Base-by-base conservation (phyloP, 2,113 vertebrate genomes). In the Cavia aperea region DNA sequence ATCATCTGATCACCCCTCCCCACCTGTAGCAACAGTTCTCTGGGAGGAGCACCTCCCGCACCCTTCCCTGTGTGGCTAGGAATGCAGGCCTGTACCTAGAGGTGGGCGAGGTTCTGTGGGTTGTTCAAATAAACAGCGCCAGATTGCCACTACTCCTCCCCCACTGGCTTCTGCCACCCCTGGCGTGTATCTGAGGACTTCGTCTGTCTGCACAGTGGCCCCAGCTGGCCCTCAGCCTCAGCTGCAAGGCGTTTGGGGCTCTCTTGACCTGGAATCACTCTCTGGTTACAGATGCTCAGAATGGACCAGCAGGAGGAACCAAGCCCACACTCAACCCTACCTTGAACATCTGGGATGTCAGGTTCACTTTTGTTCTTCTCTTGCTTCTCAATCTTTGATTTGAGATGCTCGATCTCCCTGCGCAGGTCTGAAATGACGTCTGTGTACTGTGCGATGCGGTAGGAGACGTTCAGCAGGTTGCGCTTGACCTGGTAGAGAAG, bases 401-500 rank as follows among this genome's bases (percentile, higher is more conserved):
- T 97, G 87, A 98, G 96, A 54, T 0, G 8, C 81, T 97, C 26
- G 0, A 96, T 97, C 94, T 98, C 96, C 70, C 96, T 79, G 86
- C 4, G 92, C 56, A 98, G 97, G 77, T 97, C 94, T 0, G 94
- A 39, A 15, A 98, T 97, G 90, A 97, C 96, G 60, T 95, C 97
- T 0, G 94, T 96, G 94, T 97, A 97, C 49, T 97, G 97, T 0
- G 96, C 75, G 0, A 97, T 96, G 94, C 95, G 97, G 94, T 92
- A 96, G 72, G 97, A 96, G 63, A 96, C 54, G 0, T 96, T 98
- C 60, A 89, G 82, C 72, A 98, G 97, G 92, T 98, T 98, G 46
- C 97, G 91, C 87, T 97, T 98, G 23, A 98, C 97, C 97, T 98
- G 92, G 81, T 1, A n/a, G 86, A 31, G n/a, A 75, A 16, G 93